Evolutionary conservation across 2,888 invertebrate genomes (phyloP), one percentile per base, ranked within the genome.

Genomic region (Pristionchus fissidentatus): DNA sequence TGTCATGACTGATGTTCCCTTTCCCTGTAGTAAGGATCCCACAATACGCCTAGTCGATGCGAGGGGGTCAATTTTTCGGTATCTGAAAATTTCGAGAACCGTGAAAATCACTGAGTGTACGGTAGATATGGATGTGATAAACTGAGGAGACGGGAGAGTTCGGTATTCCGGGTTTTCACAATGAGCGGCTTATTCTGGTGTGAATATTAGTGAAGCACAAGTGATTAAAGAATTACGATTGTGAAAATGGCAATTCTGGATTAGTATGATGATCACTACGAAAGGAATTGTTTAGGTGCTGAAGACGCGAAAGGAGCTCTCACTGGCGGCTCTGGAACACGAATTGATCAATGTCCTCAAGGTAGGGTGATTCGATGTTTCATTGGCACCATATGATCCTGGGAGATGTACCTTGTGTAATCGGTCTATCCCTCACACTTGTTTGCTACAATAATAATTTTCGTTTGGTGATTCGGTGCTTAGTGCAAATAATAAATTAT

Each of bases 331-430:
- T 89, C 94, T 99, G 86, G 98, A 98, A 94, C 96, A 97, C 84
- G 98, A 99, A 94, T 94, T 99, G 85, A 96, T 99, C 29, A 98
- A 99, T 94, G 97, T 99, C 92, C 94, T 99, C 90, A 98, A 98
- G 83, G 83, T 83, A 79, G 10, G 38, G 8, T 15, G 19, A 49
- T 15, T 15, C 10, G 19, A 49, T 15, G 10, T 49, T 49, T 49
- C 10, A 49, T 15, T 49, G 10, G 10, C 19, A 15, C 19, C 13
- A 49, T n/a, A n/a, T n/a, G n/a, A n/a, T n/a, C n/a, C n/a, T n/a
- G n/a, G n/a, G n/a, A n/a, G n/a, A n/a, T n/a, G n/a, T n/a, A n/a
- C n/a, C n/a, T n/a, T n/a, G n/a, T n/a, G n/a, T n/a, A n/a, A n/a
- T n/a, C n/a, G n/a, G n/a, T n/a, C n/a, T n/a, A n/a, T n/a, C n/a